Evolutionary conservation across 2,113 vertebrate genomes (phyloP).

Genomic region (Vombatus ursinus): DNA sequence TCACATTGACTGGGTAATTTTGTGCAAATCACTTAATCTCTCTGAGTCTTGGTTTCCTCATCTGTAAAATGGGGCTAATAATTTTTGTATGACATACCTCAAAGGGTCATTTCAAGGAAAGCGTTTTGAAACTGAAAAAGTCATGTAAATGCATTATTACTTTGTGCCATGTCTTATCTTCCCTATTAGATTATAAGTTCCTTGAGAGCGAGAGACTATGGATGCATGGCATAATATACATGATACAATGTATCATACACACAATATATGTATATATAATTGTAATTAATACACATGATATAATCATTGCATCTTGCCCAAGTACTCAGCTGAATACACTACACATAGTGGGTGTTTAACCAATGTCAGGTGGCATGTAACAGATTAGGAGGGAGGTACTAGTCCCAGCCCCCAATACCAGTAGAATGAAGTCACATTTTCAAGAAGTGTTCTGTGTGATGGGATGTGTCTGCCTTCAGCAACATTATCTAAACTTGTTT

Average conservation of each 20-base stretch:
- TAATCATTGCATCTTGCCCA: background rate
- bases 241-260: no score
- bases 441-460: conserved; percentile 4
- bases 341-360: background rate
- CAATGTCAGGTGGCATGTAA: background rate
- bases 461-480: background rate
- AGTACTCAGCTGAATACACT: background rate
- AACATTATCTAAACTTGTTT: background rate
- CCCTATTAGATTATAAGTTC: background rate
- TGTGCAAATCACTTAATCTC: background rate
- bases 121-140: background rate
- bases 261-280: no score
- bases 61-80: background rate
- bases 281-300: no score
- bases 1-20: background rate
- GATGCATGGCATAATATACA: no score
- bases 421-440: conserved; percentile 1
- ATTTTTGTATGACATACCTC: background rate
- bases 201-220: background rate
- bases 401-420: background rate
- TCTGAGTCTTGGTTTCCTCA: background rate
- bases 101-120: background rate
- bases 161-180: background rate
- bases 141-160: background rate
- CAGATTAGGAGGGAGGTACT: background rate